A percentile compares a stretch with the other conserved stretches of the same genome.
Conservation (phyloP, 2,113 vertebrate species). For the Brachyhypopomus occidentalis region DNA sequence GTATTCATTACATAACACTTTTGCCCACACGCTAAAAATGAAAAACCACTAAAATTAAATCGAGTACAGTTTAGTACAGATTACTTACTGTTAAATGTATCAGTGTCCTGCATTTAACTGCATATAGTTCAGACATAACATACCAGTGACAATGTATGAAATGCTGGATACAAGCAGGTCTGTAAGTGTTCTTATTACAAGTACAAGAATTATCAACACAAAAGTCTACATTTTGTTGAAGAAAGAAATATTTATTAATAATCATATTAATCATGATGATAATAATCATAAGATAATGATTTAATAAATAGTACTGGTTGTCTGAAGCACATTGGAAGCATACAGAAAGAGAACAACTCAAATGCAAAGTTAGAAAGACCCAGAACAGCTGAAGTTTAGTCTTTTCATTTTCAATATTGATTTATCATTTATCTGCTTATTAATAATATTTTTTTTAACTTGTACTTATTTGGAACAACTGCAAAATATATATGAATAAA, state of each 20-base stretch:
- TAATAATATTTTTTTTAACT: constrained; percentile 51
- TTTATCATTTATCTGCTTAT: constrained; percentile 56
- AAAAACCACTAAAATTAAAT: not conserved
- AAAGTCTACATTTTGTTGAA: constrained; percentile 56
- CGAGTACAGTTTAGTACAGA: not conserved
- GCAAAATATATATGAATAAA: constrained; percentile 59
- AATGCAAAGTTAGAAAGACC: constrained; percentile 62
- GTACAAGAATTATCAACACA: not conserved
- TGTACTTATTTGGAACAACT: constrained; percentile 63
- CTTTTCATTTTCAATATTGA: constrained; percentile 62
- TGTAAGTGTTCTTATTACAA: not conserved
- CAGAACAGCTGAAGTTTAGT: constrained; percentile 61
- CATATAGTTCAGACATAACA: not conserved
- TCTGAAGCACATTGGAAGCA: constrained; percentile 73
- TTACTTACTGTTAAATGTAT: not conserved
- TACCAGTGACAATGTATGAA: not conserved
- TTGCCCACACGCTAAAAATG: not conserved
- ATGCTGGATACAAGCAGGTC: not conserved
- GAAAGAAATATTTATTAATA: constrained; percentile 79
- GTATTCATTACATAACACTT: not conserved
- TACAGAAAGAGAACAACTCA: constrained; percentile 69
- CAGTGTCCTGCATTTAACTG: too few species aligned
- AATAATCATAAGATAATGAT: constrained; percentile 72
- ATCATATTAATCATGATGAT: constrained; percentile 71
- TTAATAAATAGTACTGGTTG: constrained; percentile 76